Conservation (phyloP, 2,113 vertebrate species). For the Dasyurus viverrinus region DNA sequence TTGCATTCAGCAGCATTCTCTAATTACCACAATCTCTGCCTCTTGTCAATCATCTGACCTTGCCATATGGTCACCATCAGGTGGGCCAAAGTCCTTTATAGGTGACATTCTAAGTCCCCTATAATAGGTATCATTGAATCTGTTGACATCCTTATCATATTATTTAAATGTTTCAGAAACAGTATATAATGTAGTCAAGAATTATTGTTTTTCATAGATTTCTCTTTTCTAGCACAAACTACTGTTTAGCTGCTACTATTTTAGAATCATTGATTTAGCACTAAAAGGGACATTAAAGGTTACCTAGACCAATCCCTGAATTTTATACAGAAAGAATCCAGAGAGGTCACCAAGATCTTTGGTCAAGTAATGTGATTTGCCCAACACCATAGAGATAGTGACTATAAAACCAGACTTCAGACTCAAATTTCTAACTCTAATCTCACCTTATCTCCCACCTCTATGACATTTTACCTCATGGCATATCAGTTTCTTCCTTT, state of each 20-base stretch:
- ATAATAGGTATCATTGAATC: constrained; percentile 72
- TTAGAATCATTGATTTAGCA: background rate
- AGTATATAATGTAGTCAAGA: background rate
- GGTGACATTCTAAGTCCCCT: constrained; percentile 69
- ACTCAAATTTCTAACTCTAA: background rate
- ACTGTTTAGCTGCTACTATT: background rate
- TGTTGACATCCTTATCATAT: constrained; percentile 65
- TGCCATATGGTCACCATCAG: constrained; percentile 76
- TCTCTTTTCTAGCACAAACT: constrained; percentile 32
- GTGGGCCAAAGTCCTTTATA: constrained; percentile 64
- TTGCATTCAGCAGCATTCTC: constrained; percentile 37
- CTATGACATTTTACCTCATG: background rate
- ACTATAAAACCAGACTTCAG: background rate
- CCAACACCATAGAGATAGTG: background rate
- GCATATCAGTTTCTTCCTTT: background rate
- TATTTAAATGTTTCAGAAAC: constrained; percentile 71
- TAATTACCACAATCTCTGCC: constrained; percentile 65
- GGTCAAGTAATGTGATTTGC: background rate
- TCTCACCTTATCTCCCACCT: background rate
- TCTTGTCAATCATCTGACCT: constrained; percentile 63
- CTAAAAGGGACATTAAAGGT: background rate
- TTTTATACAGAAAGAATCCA: background rate
- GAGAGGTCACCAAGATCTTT: background rate
- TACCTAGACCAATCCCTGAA: background rate
- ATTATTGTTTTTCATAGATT: constrained; percentile 51